Evolutionary conservation across 2,888 invertebrate species (phyloP).

Genomic region (Ellobium chinense): DNA sequence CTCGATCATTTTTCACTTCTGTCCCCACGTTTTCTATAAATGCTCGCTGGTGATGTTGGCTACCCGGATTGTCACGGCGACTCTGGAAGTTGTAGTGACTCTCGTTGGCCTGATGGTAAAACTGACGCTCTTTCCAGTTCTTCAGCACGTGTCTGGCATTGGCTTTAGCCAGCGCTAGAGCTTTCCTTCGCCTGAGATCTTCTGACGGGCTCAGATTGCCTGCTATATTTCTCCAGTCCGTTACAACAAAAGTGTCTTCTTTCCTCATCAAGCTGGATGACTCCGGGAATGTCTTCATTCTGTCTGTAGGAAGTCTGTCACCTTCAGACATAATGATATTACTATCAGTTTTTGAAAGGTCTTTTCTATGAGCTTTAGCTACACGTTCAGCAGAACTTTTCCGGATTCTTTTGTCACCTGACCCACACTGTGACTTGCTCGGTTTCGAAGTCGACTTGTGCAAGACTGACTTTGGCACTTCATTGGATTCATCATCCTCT

Average conservation of each 20-base stretch:
- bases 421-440: not conserved
- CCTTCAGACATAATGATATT: not conserved
- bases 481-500: not conserved
- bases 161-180: constrained; percentile 25
- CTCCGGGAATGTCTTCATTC: not conserved
- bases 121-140: not conserved
- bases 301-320: not conserved
- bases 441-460: not conserved
- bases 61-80: not conserved
- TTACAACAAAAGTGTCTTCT: constrained; percentile 24
- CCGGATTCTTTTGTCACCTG: too few relatives aligned
- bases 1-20: not conserved
- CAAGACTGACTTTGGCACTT: not conserved
- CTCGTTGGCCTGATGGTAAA: not conserved
- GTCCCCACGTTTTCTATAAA: constrained; percentile 1
- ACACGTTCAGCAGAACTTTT: too few relatives aligned
- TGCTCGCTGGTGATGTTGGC: not conserved
- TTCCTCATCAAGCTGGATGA: not conserved
- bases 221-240: not conserved
- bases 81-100: not conserved
- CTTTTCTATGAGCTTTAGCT: not conserved
- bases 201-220: not conserved
- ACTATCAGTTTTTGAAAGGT: not conserved
- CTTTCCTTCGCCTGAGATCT: constrained; percentile 25
- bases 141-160: constrained; percentile 23